Conservation (phyloP, 2,797 vertebrate species). For the Macropodus opercularis region DNA sequence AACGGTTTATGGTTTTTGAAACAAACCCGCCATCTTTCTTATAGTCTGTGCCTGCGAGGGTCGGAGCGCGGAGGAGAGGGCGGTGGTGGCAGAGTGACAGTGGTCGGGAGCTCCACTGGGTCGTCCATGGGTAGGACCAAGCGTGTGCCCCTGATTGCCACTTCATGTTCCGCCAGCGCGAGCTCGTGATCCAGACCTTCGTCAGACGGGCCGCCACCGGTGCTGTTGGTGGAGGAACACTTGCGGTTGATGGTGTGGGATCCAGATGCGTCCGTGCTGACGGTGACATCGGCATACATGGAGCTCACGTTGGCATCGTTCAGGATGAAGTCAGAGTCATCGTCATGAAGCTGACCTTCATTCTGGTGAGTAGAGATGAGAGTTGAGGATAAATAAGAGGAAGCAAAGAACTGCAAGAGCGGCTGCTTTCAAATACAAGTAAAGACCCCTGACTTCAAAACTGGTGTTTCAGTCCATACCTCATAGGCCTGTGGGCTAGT, state of each 20-base stretch:
- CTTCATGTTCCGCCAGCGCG: conserved; percentile 85
- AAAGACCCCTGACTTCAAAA: no score
- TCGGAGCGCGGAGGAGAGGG: conserved; percentile 77
- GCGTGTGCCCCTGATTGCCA: conserved; percentile 89
- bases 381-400: no score
- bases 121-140: conserved; percentile 93
- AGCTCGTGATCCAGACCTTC: conserved; percentile 87
- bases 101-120: conserved; percentile 81
- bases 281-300: conserved; percentile 90
- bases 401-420: background rate
- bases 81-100: conserved; percentile 70
- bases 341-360: conserved; percentile 89
- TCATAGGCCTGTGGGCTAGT: conserved; percentile 93
- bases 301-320: conserved; percentile 89
- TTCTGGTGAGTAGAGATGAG: conserved; percentile 76
- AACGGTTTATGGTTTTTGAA: conserved; percentile 17
- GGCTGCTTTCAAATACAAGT: conserved; percentile 1
- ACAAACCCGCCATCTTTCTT: conserved; percentile 42
- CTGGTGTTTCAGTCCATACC: conserved; percentile 72
- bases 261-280: conserved; percentile 84
- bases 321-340: conserved; percentile 92
- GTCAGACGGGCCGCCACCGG: conserved; percentile 71
- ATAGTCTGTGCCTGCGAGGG: conserved; percentile 75
- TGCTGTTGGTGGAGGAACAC: conserved; percentile 36
- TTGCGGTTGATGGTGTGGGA: conserved; percentile 73